Conservation (phyloP, 2,113 vertebrate genomes). For the Dermatemys mawii region DNA sequence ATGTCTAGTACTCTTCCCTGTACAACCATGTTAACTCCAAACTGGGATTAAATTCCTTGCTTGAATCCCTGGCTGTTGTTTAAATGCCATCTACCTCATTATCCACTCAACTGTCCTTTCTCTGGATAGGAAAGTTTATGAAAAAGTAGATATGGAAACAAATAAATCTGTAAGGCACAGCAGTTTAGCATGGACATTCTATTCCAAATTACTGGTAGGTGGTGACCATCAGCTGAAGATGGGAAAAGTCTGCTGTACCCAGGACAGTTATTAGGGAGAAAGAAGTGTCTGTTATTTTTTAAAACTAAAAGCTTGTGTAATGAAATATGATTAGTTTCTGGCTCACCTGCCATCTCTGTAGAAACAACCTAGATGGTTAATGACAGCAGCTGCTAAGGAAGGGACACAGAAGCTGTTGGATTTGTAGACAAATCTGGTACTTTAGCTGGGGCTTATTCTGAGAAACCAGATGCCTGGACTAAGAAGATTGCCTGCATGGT, state of each 20-base stretch:
- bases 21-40: not conserved
- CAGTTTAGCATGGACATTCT: not conserved
- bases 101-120: not conserved
- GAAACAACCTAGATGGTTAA: not conserved
- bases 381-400: not conserved
- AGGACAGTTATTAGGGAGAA: conserved; percentile 22
- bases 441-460: not conserved
- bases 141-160: not conserved
- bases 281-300: conserved; percentile 21
- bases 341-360: not conserved
- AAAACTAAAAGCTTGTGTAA: not conserved
- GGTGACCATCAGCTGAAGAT: conserved; percentile 1
- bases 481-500: not conserved
- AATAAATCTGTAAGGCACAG: not conserved
- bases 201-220: conserved; percentile 1
- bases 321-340: not conserved
- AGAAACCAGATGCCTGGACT: not conserved
- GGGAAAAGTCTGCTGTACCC: not conserved
- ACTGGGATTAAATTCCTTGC: not conserved
- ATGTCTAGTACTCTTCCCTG: not conserved
- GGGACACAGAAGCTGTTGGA: not conserved
- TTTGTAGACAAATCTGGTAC: not conserved
- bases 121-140: not conserved
- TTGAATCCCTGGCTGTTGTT: not conserved
- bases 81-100: not conserved